Evolutionary conservation across 2,113 vertebrate genomes (phyloP), one percentile per base, ranked within the genome.

Genomic region (Gallinago undulata): DNA sequence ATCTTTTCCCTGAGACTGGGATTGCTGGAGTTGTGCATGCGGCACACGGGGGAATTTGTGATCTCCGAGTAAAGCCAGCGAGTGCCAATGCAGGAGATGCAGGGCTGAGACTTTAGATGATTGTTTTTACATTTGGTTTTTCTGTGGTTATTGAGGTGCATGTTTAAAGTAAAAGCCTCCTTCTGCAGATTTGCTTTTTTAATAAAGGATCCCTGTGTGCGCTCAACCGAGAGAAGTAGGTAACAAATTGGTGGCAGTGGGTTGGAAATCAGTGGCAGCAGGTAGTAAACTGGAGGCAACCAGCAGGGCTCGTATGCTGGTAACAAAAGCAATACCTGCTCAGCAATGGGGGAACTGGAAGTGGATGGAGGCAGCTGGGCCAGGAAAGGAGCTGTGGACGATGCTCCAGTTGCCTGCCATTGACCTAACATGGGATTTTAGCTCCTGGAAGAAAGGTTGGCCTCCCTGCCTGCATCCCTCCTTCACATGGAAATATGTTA

Each of bases 1-100:
- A 97, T 97, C 93, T 95, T 93, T 96, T 95, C 89, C 94, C 94
- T 90, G 93, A 93, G 93, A 96, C 91, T 50, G 59, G 94, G 93
- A 73, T 94, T 89, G 92, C 68, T 96, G 94, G 95, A 94, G 90
- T 24, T 84, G 96, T 92, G 94, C 86, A 66, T 66, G 91, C 41
- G 2, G 91, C 95, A 83, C 94, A 62, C 77, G 3, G 21, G 96
- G 95, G 91, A 96, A 67, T 82, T 82, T 14, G 91, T 37, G 95
- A 92, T 92, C 77, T n/a, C 84, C 1, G 35, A 94, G 89, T 18
- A 90, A 45, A 92, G 84, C 59, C 81, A 23, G 84, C 3, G 19
- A 91, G 88, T 47, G 91, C 76, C 73, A 43, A 17, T 13, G 94
- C 95, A 93, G 75, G 90, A 79, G 93, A 82, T 76, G 81, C 84